phyloP scores from a whole-genome alignment of 2,113 vertebrate species.

The Willisornis vidua region DNA sequence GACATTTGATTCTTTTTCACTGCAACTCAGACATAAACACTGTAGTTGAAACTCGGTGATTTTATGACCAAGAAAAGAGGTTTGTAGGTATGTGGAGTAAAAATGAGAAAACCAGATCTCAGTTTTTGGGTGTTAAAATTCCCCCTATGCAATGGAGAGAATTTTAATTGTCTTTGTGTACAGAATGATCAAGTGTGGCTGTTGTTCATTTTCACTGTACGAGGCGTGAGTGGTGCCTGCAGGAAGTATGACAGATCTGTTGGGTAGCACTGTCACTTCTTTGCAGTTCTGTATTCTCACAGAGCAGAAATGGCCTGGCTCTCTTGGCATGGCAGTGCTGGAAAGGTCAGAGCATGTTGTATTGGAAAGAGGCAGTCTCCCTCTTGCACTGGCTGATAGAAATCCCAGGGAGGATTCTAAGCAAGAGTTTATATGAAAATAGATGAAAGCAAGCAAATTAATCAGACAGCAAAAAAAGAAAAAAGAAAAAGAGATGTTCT shows the following conservation, averaged over 20 bases:
- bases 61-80: not conserved
- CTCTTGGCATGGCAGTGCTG: not conserved
- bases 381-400: not conserved
- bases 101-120: not conserved
- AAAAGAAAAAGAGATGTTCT: not conserved
- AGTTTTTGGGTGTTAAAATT: not conserved
- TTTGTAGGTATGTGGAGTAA: not conserved
- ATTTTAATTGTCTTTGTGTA: not conserved
- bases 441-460: slow-evolving; percentile 54
- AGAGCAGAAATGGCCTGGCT: not conserved
- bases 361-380: not conserved
- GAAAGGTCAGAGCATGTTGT: not conserved
- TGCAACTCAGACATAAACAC: not conserved
- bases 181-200: not conserved
- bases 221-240: not conserved
- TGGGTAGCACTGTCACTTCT: not conserved
- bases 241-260: not conserved
- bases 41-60: not conserved
- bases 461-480: slow-evolving; percentile 22
- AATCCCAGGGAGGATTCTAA: slow-evolving; percentile 26
- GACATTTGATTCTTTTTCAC: not conserved
- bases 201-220: not conserved
- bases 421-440: slow-evolving; percentile 40
- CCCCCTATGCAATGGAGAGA: not conserved
- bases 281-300: not conserved